Evolutionary conservation across 1,140 invertebrate species (phyloP).

Genomic region (Drosophila athabasca): DNA sequence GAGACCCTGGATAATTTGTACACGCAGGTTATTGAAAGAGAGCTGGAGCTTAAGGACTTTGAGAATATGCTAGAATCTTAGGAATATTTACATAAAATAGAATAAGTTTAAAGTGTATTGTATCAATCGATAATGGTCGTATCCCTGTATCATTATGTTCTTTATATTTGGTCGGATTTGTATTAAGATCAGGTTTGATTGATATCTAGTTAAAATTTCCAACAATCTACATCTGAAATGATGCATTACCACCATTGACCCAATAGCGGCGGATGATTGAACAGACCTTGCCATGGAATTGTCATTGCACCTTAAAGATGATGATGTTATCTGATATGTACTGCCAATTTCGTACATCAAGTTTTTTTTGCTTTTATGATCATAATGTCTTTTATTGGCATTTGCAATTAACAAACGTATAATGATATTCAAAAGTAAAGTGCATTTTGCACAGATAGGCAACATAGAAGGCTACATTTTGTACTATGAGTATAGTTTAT

Average conservation of each 20-base stretch:
- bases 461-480: conserved; percentile 64
- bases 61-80: conserved; percentile 71
- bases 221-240: conserved; percentile 8
- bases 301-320: not conserved
- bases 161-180: too few relatives aligned
- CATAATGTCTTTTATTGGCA: conserved; percentile 73
- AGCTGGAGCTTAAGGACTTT: conserved; percentile 86
- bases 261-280: conserved; percentile 12
- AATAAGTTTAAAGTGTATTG: not conserved
- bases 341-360: not conserved
- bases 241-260: conserved; percentile 14
- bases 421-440: conserved; percentile 43
- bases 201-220: too few relatives aligned
- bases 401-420: conserved; percentile 40
- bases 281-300: conserved; percentile 22
- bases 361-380: not conserved
- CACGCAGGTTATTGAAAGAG: conserved; percentile 91
- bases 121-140: too few relatives aligned
- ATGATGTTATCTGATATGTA: conserved; percentile 8
- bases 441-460: conserved; percentile 26
- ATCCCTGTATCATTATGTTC: not conserved
- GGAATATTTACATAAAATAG: not conserved
- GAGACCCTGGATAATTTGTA: conserved; percentile 90
- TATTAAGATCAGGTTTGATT: too few relatives aligned
- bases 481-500: conserved; percentile 45